Base-by-base conservation (phyloP, 2,888 invertebrate species). In the Aleiodes leptofemur region DNA sequence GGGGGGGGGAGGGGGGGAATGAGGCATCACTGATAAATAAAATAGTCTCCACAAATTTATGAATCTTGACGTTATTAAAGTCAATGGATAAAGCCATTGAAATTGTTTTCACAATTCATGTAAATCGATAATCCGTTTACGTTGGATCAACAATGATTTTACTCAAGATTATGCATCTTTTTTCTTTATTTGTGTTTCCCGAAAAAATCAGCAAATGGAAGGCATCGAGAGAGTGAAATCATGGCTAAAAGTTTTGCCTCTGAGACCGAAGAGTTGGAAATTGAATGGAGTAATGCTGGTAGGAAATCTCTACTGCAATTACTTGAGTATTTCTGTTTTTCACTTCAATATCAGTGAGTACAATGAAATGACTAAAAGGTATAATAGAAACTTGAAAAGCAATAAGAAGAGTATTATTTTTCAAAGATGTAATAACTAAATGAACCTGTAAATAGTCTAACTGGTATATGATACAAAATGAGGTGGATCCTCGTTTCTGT, bases 381-480 rank as follows among this genome's bases (percentile, higher is more conserved):
- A 55, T 55, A 23, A 43, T 11, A 43, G 43, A 8, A 8, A 43
- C 3, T 5, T 9, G 11, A 11, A 43, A 9, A 7, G 7, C 9
- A 8, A 43, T 23, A 23, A 23, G 23, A 9, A 3, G 43, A 43
- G 43, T 11, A 43, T 59, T 34, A 14, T 59, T 59, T 29, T 14
- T n/a, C n/a, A 4, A 4, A 9, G 16, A 38, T 64, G 48, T 48
- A 43, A 64, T 64, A 64, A 64, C 16, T 64, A 64, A 64, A 64
- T 48, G 14, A 43, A 11, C 13, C 43, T 14, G 43, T 64, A 64
- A 64, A 64, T 64, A 64, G n/a, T 3, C 14, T 64, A 64, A 64
- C 64, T 23, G 48, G 43, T 23, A 64, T 64, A 48, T 64, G 48
- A 64, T 64, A 64, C 48, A 34, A 64, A 64, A 64, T 64, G 64